Percentiles rank a stretch among this genome's conserved stretches.
Conservation (phyloP, 2,797 vertebrate species). For the Melanotaenia nigrans region DNA sequence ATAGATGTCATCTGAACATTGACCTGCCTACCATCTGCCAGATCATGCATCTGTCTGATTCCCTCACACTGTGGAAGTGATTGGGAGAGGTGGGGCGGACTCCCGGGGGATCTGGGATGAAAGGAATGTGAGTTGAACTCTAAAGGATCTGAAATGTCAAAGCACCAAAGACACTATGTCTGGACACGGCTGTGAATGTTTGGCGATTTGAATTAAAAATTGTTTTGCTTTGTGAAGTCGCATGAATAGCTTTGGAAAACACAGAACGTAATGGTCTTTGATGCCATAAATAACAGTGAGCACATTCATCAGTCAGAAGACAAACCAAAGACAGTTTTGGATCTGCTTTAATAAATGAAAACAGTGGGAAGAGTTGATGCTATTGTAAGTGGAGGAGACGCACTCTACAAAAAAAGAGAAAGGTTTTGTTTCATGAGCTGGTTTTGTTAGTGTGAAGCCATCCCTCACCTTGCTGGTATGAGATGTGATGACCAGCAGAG, state of each 20-base stretch:
- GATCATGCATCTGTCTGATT: conserved; percentile 74
- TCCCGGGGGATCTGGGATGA: conserved; percentile 62
- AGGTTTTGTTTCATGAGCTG: background rate
- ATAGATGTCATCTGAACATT: conserved; percentile 47
- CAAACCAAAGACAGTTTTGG: conserved; percentile 15
- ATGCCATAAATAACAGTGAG: conserved; percentile 44
- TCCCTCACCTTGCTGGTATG: conserved; percentile 49
- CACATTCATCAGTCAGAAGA: conserved; percentile 35
- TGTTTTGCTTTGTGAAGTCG: conserved; percentile 26
- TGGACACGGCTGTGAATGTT: conserved; percentile 2
- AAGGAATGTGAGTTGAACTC: conserved; percentile 72
- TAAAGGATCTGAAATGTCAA: conserved; percentile 73
- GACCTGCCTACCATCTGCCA: conserved; percentile 64
- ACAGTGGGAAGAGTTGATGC: background rate
- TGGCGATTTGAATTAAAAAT: conserved; percentile 10
- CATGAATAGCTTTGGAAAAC: conserved; percentile 8
- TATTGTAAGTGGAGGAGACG: conserved; percentile 26
- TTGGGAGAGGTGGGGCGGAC: conserved; percentile 55
- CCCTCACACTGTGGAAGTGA: conserved; percentile 62
- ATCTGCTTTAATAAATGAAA: conserved; percentile 16
- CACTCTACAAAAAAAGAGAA: conserved; percentile 28
- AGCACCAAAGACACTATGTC: conserved; percentile 62
- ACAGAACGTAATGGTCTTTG: conserved; percentile 3
- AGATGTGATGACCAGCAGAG: conserved; percentile 62
- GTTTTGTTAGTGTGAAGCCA: conserved; percentile 28